Evolutionary conservation across 2,797 vertebrate genomes (phyloP).

Genomic region (Myotis daubentonii): DNA sequence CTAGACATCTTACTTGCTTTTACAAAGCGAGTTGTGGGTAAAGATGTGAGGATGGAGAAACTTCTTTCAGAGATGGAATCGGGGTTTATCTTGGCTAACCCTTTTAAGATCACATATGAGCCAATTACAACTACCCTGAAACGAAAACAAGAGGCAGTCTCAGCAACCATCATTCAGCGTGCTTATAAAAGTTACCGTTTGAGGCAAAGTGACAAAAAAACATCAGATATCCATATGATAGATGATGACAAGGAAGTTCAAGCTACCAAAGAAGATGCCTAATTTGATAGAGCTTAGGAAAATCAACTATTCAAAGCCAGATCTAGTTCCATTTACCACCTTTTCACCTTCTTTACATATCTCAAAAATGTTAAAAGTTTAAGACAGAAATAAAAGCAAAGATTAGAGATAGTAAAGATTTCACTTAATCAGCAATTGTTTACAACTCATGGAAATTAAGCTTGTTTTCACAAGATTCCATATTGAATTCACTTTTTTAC

Average conservation of each 20-base stretch:
- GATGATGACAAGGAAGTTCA: not conserved
- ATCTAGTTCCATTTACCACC: not conserved
- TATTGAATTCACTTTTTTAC: not conserved
- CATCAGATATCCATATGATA: slow-evolving; percentile 34
- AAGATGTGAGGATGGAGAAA: slow-evolving; percentile 68
- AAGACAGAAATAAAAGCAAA: slow-evolving; percentile 25
- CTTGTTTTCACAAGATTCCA: not conserved
- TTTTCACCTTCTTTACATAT: slow-evolving; percentile 1
- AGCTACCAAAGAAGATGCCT: not conserved
- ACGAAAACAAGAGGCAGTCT: slow-evolving; percentile 76
- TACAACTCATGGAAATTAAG: not conserved
- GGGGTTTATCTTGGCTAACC: slow-evolving; percentile 64
- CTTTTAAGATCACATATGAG: slow-evolving; percentile 78
- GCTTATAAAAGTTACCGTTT: slow-evolving; percentile 78
- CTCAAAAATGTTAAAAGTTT: not conserved
- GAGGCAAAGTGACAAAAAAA: slow-evolving; percentile 62
- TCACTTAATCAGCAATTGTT: not conserved
- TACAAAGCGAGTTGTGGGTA: slow-evolving; percentile 69
- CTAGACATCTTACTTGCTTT: slow-evolving; percentile 78
- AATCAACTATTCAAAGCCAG: slow-evolving; percentile 22
- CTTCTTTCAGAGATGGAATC: slow-evolving; percentile 74
- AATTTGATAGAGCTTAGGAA: slow-evolving; percentile 33
- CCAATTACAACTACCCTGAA: slow-evolving; percentile 78
- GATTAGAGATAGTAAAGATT: slow-evolving; percentile 15
- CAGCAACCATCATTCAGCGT: slow-evolving; percentile 76